Percentiles rank a stretch among this genome's conserved stretches.
Conservation (phyloP, 2,113 vertebrate species). For the Siniperca knerii region DNA sequence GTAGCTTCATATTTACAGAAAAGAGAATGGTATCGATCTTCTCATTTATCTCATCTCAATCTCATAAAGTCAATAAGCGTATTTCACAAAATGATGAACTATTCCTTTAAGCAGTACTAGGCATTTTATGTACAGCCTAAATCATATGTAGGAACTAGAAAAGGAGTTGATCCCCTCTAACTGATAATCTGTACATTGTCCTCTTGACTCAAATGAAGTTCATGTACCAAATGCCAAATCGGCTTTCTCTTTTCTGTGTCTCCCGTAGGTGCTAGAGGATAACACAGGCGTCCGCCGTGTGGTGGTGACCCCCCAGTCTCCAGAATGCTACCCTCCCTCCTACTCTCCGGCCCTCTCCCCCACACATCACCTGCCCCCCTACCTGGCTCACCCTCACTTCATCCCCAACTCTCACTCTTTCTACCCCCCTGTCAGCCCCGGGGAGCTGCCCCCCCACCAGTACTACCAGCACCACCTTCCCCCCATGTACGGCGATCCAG, state of each 20-base stretch:
- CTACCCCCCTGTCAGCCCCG: constrained; percentile 95
- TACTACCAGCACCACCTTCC: constrained; percentile 96
- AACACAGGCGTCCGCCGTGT: constrained; percentile 96
- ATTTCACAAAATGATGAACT: background rate
- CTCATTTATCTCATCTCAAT: background rate
- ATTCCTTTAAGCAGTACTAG: background rate
- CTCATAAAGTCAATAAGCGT: too few species aligned
- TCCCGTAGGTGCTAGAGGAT: constrained; percentile 93
- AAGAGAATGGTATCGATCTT: background rate
- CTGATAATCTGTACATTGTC: background rate
- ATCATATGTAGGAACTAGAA: background rate
- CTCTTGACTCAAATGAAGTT: constrained; percentile 6
- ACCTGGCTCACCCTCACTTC: constrained; percentile 94
- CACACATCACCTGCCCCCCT: constrained; percentile 94
- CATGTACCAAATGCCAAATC: background rate
- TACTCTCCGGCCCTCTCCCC: constrained; percentile 97
- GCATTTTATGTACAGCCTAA: background rate
- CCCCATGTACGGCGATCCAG: constrained; percentile 94
- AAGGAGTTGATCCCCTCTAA: background rate
- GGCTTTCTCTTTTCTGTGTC: background rate
- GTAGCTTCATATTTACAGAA: background rate
- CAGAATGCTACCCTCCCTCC: constrained; percentile 95
- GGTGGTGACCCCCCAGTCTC: constrained; percentile 97
- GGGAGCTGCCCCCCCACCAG: constrained; percentile 94
- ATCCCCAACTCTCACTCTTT: constrained; percentile 96